phyloP scores from a whole-genome alignment of 2,888 invertebrate genomes.

The Gymnosoma rotundatum region DNA sequence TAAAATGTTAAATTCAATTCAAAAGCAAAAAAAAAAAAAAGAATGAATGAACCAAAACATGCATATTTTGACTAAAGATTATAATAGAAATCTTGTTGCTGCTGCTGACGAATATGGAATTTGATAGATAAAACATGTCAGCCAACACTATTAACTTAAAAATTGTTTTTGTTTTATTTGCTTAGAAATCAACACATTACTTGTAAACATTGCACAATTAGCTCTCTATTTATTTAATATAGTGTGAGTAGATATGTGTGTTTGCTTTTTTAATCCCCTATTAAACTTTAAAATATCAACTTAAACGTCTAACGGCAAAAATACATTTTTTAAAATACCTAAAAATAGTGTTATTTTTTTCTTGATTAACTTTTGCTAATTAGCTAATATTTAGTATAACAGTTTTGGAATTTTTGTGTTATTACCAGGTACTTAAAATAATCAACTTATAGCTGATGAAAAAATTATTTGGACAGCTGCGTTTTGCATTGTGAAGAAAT shows the following conservation, averaged over 20 bases:
- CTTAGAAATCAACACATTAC: constrained; percentile 8
- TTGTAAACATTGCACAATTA: constrained; percentile 34
- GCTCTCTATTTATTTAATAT: not conserved
- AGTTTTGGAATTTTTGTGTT: constrained; percentile 20
- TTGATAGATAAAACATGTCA: constrained; percentile 44
- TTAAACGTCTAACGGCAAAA: constrained; percentile 30
- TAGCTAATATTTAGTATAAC: constrained; percentile 19
- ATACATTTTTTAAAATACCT: constrained; percentile 27
- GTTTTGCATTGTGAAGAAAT: no score
- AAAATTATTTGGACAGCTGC: no score
- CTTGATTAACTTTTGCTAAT: constrained; percentile 15
- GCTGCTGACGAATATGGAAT: constrained; percentile 25
- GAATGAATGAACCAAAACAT: not conserved
- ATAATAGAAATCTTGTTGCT: constrained; percentile 29
- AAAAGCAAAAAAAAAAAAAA: constrained; percentile 4
- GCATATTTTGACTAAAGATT: not conserved
- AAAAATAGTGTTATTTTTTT: no score
- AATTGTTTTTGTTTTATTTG: constrained; percentile 32
- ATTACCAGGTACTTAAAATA: constrained; percentile 31
- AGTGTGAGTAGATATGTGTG: not conserved
- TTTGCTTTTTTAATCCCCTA: constrained; percentile 56
- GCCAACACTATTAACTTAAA: constrained; percentile 52
- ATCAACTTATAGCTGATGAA: no score
- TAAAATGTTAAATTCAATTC: not conserved
- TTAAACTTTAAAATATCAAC: constrained; percentile 56